Evolutionary conservation across 2,888 invertebrate species (phyloP), one percentile per base, ranked within the genome.

Genomic region (Cybosia mesomella): DNA sequence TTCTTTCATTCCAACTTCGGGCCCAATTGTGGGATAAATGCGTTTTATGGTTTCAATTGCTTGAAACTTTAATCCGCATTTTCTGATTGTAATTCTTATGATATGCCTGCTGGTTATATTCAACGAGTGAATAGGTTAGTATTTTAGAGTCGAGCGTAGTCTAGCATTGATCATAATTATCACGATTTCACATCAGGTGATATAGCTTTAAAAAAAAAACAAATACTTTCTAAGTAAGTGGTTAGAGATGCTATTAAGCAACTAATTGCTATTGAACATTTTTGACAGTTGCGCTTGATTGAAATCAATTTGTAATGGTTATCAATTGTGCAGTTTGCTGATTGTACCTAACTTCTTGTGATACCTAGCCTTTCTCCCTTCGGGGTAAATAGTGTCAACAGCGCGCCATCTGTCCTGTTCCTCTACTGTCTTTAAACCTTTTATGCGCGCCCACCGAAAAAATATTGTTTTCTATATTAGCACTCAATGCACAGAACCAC

Each of bases 161-260:
- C 24, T 15, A 13, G 15, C 15, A 22, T 28, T 21, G n/a, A 43
- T 58, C 18, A 21, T 55, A 55, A n/a, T 5, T 49, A 54, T 55
- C 24, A 55, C 55, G 55, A 55, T 55, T 55, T 55, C 55, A 28
- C 55, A 55, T 55, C 55, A 55, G 55, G 55, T 24, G 15, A 15
- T 55, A 49, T 49, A 24, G 24, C 15, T 24, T 22, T 55, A 24
- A 55, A 55, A 55, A 55, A 55, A 55, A 28, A 13, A 24, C 15
- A 28, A 28, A 8, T 32, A n/a, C 34, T 58, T 32, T 58, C 32
- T 58, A 34, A 34, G 9, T 58, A 34, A 58, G 34, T 58, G 58
- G 58, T 58, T 58, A 58, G 39, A 53, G 24, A 65, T 68, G 28
- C 15, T 24, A 55, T 55, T 55, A 55, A 24, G 55, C 24, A 55